Evolutionary conservation across 2,797 vertebrate species (phyloP).

Genomic region (Pipistrellus pygmaeus): DNA sequence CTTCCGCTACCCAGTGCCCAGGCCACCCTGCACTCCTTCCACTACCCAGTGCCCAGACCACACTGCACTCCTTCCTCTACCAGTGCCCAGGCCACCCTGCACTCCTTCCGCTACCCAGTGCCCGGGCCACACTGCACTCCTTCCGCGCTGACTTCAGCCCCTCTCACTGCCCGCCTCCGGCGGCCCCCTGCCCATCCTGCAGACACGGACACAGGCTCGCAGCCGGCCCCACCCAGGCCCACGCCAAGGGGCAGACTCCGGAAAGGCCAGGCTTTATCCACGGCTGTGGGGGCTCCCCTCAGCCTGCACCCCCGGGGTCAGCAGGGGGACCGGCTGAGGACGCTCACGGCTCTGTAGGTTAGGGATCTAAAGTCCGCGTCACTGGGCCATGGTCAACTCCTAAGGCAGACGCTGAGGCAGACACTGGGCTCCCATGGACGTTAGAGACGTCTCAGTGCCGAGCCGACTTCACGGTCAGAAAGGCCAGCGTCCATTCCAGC

Average conservation of each 20-base stretch:
- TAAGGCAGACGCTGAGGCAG: background rate
- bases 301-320: background rate
- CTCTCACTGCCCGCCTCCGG: background rate
- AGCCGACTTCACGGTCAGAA: background rate
- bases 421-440: background rate
- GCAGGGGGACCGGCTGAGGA: background rate
- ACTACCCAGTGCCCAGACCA: no score
- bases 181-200: background rate
- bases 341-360: background rate
- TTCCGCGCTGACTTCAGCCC: fast-evolving
- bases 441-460: fast-evolving
- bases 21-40: no score
- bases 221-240: background rate
- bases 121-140: no score
- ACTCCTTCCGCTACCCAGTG: background rate
- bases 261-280: background rate
- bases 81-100: no score
- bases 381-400: no score
- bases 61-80: no score
- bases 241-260: background rate
- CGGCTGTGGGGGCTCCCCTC: background rate
- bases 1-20: no score
- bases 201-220: background rate
- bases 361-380: no score
- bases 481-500: background rate